Base-by-base conservation (phyloP, 1,140 invertebrate genomes). In the Conus ventricosus region DNA sequence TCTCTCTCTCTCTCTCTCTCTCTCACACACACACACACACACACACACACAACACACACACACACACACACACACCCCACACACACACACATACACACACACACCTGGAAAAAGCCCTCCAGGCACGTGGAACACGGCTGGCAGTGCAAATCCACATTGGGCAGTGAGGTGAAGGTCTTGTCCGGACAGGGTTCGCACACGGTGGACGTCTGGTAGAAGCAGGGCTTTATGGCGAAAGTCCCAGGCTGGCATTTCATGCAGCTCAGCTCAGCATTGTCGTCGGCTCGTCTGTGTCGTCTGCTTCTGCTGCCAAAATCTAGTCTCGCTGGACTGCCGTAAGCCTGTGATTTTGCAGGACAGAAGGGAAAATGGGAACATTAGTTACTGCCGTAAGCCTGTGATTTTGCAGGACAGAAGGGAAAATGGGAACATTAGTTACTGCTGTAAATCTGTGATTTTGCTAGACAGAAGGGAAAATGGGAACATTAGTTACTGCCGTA, bases 1-100 rank as follows among this genome's bases (percentile, higher is more conserved):
- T 39, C 39, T 39, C 39, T 39, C 39, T 39, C 39, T 39, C 39
- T 39, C 39, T 39, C 39, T 39, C 39, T 39, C 39, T 39, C 39
- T 39, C 39, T 39, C 39, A 1, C 39, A 75, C 54, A 25, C 7
- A 60, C 54, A n/a, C 8, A 17, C n/a, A 27, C 55, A 51, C 67
- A 85, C 84, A 67, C 5, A 15, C 55, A 1, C 23, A 55, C 4
- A 85, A 27, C 13, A 85, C 57, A 84, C 83, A 67, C 71, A 88
- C 57, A 84, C 89, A 60, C 88, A 86, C 57, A 54, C 89, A 54
- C 88, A 76, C 80, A 84, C n/a, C n/a, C n/a, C 78, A 39, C 87
- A 80, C 27, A 5, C 60, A 23, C 39, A 39, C 39, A 39, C 39
- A 39, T 3, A 39, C 39, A 39, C 39, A 39, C 80, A 20, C 81